Evolutionary conservation across 30 jellyfish, hydroid and myxozoan species (phyloP), one percentile per base, ranked within the genome.

Genomic region (Aurelia sp.): DNA sequence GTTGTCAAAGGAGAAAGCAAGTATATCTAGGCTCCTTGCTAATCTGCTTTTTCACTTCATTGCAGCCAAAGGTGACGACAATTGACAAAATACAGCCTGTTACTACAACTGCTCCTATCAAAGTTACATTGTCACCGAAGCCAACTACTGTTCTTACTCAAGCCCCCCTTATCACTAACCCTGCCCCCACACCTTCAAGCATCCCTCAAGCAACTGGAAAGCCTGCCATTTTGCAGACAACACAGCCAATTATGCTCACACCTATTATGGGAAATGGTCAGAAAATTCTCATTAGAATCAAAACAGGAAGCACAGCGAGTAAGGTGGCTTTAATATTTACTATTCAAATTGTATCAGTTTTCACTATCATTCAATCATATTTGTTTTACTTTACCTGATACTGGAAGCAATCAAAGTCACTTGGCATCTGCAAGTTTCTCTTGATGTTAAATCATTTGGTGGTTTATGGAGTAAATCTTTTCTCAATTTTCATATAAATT

Each of bases 221-320:
- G 37, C 13, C 33, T 27, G 55, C 89, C 18, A 41, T 62, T 15
- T 20, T 41, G 13, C 35, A 47, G 19, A 51, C 89, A 78, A 48
- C 89, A 3, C 77, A 51, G 60, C 89, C 89, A 12, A 22, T 47
- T 3, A 63, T 64, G 33, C 37, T 78, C n/a, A 78, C 40, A 13
- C 89, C 79, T 13, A 62, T 66, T 5, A 19, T 51, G 37, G 83
- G 83, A 23, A 62, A 60, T 76, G 89, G 89, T 15, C 89, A 78
- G 12, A 78, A 78, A 41, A 66, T 78, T 61, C 72, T 78, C 13
- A 78, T 78, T 0, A 78, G 66, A 78, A 78, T 78, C 33, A 78
- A 62, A 62, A 62, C 89, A 13, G 89, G 79, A 78, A n/a, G 64
- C 37, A 18, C 79, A 4, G 79, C 50, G 16, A 74, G 86, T 76